phyloP scores from a whole-genome alignment of 1,140 invertebrate species.

The Calycopis cecrops region DNA sequence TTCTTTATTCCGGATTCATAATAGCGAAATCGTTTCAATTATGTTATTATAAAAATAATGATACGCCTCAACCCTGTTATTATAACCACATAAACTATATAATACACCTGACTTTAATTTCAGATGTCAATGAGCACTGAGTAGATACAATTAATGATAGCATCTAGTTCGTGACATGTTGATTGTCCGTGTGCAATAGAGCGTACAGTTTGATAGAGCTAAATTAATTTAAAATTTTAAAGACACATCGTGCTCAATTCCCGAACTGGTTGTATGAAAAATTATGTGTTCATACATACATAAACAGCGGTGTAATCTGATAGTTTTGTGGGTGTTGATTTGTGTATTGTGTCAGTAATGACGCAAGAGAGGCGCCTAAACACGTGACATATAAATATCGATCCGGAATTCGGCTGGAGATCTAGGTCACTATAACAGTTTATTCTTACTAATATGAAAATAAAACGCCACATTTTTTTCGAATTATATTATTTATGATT shows the following conservation, averaged over 20 bases:
- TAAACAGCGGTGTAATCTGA: conserved; percentile 1
- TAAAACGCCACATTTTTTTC: not conserved
- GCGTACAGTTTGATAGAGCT: conserved; percentile 2
- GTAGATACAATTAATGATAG: conserved; percentile 31
- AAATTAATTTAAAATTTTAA: conserved; percentile 4
- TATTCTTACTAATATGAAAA: conserved; percentile 1
- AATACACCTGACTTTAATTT: conserved; percentile 7
- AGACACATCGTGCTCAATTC: not conserved
- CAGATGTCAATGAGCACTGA: conserved; percentile 20
- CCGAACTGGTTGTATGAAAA: conserved; percentile 2
- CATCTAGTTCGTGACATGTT: conserved; percentile 29
- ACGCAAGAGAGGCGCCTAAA: conserved; percentile 1
- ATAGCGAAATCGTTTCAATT: no score
- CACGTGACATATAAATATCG: not conserved
- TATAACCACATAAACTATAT: not conserved
- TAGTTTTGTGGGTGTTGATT: conserved; percentile 7
- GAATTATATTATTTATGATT: no score
- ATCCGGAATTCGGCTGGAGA: not conserved
- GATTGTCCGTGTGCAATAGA: conserved; percentile 13
- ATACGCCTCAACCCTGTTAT: no score
- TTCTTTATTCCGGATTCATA: no score
- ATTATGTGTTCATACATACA: not conserved
- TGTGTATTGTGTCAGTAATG: not conserved
- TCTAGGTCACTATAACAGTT: not conserved
- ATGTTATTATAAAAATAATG: no score